phyloP scores from a whole-genome alignment of 2,888 invertebrate species.

The Tipula lateralis region DNA sequence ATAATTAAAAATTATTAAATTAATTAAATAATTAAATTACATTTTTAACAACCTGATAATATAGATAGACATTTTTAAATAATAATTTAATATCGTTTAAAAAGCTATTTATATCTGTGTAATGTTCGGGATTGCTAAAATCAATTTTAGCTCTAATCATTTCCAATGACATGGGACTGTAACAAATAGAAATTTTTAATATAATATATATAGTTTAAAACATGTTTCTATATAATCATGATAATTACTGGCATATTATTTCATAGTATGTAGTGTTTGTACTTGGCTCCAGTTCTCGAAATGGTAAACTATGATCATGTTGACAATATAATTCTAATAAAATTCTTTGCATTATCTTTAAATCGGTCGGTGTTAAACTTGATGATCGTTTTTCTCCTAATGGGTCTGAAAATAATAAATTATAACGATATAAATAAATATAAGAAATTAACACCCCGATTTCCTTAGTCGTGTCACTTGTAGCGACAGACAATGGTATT shows the following conservation, averaged over 20 bases:
- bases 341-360: conserved; percentile 73
- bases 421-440: too few species aligned
- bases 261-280: conserved; percentile 54
- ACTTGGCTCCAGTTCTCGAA: conserved; percentile 77
- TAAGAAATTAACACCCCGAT: too few species aligned
- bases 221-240: not conserved
- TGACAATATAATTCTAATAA: conserved; percentile 88
- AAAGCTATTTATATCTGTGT: conserved; percentile 69
- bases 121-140: conserved; percentile 65
- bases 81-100: conserved; percentile 76
- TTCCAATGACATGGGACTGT: conserved; percentile 77
- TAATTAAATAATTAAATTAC: conserved; percentile 38
- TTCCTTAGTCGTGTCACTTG: too few species aligned
- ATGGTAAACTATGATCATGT: conserved; percentile 80
- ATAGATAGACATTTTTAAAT: conserved; percentile 81
- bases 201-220: conserved; percentile 27
- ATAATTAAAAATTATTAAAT: conserved; percentile 2
- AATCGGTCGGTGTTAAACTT: conserved; percentile 56
- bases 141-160: conserved; percentile 75
- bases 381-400: conserved; percentile 50
- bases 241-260: conserved; percentile 46
- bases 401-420: conserved; percentile 36
- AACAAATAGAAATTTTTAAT: conserved; percentile 32
- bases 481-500: too few species aligned
- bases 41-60: conserved; percentile 69